Conservation (phyloP, 2,888 invertebrate species). For the Plebejus argus region DNA sequence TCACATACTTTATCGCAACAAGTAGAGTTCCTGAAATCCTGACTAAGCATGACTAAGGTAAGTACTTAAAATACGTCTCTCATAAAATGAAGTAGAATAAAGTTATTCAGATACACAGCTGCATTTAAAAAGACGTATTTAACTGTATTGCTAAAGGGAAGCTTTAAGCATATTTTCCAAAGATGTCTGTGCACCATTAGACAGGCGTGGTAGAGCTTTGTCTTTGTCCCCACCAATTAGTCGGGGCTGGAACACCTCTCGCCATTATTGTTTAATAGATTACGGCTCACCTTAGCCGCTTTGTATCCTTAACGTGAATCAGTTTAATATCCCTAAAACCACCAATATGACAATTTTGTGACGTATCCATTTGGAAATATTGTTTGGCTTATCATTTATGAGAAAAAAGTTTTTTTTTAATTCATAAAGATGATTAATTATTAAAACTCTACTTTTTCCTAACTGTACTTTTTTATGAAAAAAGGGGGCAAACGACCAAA, state of each 20-base stretch:
- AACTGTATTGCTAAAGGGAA: conserved; percentile 27
- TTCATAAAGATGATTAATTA: too few relatives aligned
- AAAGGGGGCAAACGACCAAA: too few relatives aligned
- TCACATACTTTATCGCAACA: too few relatives aligned
- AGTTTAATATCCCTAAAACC: conserved; percentile 22
- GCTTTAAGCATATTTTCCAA: conserved; percentile 46
- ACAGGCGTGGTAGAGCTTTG: conserved; percentile 52
- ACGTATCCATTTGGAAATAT: not conserved
- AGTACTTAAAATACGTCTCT: not conserved
- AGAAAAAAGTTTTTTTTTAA: too few relatives aligned
- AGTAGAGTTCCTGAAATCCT: too few relatives aligned
- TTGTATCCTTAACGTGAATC: conserved; percentile 49
- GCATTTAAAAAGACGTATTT: conserved; percentile 4
- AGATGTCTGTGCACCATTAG: conserved; percentile 61
- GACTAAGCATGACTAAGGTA: not conserved
- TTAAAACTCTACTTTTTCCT: too few relatives aligned
- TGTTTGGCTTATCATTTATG: too few relatives aligned
- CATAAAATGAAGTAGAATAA: not conserved
- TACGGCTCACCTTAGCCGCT: conserved; percentile 57
- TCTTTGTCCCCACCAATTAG: conserved; percentile 71
- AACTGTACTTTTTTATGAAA: too few relatives aligned
- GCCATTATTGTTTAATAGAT: conserved; percentile 69
- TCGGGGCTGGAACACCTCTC: conserved; percentile 45
- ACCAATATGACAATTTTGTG: not conserved
- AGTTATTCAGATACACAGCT: not conserved